phyloP scores from a whole-genome alignment of 2,888 invertebrate genomes.

The Petrophora chlorosata region DNA sequence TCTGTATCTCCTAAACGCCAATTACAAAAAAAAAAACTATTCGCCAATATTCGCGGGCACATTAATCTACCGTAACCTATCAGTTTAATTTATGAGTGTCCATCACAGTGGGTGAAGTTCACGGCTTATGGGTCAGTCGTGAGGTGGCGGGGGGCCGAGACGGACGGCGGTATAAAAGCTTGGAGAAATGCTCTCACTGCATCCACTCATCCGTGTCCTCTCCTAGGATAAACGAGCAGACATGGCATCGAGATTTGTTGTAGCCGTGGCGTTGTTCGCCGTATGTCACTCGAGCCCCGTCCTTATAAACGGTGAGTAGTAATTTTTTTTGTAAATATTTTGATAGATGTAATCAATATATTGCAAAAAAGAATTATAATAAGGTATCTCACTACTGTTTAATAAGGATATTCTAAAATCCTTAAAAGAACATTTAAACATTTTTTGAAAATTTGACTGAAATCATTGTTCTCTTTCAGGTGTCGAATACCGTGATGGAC shows the following conservation, averaged over 20 bases:
- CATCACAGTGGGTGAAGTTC: slow-evolving; percentile 75
- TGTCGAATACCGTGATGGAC: slow-evolving; percentile 64
- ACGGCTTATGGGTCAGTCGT: slow-evolving; percentile 61
- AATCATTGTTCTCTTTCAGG: slow-evolving; percentile 44
- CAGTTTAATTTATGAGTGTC: slow-evolving; percentile 68
- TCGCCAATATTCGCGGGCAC: slow-evolving; percentile 34
- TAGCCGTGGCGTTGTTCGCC: slow-evolving; percentile 63
- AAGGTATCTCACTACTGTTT: no score
- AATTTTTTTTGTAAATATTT: no score
- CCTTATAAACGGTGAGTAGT: slow-evolving; percentile 65
- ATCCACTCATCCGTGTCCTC: slow-evolving; percentile 69
- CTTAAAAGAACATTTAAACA: no score
- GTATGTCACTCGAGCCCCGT: slow-evolving; percentile 65
- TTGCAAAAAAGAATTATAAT: no score
- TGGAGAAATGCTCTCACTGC: slow-evolving; percentile 80
- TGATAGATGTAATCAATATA: no score
- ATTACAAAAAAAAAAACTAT: slow-evolving; percentile 35
- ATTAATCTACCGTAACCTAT: slow-evolving; percentile 71
- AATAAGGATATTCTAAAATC: no score
- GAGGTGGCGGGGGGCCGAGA: slow-evolving; percentile 54
- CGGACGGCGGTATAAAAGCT: slow-evolving; percentile 67
- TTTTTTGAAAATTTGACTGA: no score
- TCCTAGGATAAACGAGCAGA: slow-evolving; percentile 45
- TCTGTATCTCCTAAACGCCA: slow-evolving; percentile 30
- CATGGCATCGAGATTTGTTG: slow-evolving; percentile 72